These are phyloP conservation scores for Helostoma temminkii DNA, from an alignment of 2,797 vertebrate genomes.

Conservation along the genomic window DNA sequence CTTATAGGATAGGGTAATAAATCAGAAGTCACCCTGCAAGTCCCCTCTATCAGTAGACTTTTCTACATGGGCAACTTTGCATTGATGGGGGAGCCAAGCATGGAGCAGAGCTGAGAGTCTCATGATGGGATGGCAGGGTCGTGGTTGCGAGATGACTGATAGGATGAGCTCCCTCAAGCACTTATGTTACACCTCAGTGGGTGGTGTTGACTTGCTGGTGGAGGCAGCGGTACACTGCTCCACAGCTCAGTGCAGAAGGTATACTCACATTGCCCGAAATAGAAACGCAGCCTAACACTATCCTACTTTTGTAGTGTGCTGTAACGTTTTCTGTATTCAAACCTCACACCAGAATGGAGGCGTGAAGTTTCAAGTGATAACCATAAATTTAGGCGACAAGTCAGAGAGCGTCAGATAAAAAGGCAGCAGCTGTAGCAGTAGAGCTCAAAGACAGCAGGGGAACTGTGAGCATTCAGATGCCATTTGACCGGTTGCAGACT, in stretches of 20 bases:
- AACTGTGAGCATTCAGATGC: constrained; percentile 33
- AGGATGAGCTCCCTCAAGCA: constrained; percentile 62
- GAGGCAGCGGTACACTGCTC: constrained; percentile 32
- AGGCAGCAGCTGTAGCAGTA: constrained; percentile 6
- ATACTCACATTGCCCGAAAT: constrained; percentile 15
- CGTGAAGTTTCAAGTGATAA: constrained; percentile 35
- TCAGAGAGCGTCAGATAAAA: constrained; percentile 14
- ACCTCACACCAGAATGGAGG: not conserved
- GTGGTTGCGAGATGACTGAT: constrained; percentile 67
- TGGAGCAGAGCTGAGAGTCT: constrained; percentile 62
- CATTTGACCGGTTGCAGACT: constrained; percentile 52
- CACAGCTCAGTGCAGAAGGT: constrained; percentile 34
- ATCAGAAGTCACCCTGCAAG: constrained; percentile 67
- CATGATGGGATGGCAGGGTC: constrained; percentile 67
- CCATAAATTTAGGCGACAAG: constrained; percentile 15
- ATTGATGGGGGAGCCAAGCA: constrained; percentile 66
- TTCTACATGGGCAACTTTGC: constrained; percentile 72
- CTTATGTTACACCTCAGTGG: constrained; percentile 68
- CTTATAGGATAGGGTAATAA: constrained; percentile 58
- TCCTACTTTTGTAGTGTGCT: constrained; percentile 1
- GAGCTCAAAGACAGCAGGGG: constrained; percentile 34
- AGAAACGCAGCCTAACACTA: constrained; percentile 31
- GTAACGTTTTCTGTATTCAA: constrained; percentile 30
- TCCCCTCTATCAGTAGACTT: constrained; percentile 67
- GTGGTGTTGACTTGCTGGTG: constrained; percentile 52